Percentiles rank a stretch among this genome's conserved stretches.
phyloP scores from a whole-genome alignment of 2,888 invertebrate genomes.

The Eupithecia vulgata region DNA sequence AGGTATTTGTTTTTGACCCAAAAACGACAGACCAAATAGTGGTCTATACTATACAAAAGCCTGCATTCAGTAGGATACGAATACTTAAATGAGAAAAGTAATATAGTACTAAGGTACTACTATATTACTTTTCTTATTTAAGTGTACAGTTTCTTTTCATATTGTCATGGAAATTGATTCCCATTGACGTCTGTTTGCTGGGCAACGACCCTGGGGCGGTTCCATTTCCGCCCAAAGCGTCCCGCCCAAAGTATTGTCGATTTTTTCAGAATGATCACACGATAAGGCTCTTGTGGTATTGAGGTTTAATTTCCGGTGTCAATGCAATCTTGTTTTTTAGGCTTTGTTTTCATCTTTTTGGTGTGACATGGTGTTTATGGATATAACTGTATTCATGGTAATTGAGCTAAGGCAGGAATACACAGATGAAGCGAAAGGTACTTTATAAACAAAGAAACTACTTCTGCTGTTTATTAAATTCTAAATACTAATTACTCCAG shows the following conservation, averaged over 20 bases:
- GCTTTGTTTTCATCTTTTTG: background rate
- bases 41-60: too few species aligned
- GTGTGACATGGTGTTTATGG: background rate
- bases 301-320: slow-evolving; percentile 44
- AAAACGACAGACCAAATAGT: background rate
- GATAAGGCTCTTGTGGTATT: slow-evolving; percentile 37
- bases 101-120: background rate
- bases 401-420: background rate
- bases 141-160: too few species aligned
- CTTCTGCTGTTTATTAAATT: too few species aligned
- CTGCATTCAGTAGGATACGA: too few species aligned
- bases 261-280: slow-evolving; percentile 25
- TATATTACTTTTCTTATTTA: too few species aligned
- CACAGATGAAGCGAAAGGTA: too few species aligned
- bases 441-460: too few species aligned
- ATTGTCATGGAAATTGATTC: background rate
- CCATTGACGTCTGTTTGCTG: slow-evolving; percentile 27
- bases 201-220: slow-evolving; percentile 23
- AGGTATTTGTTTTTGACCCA: too few species aligned
- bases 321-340: slow-evolving; percentile 30
- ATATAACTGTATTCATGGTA: background rate
- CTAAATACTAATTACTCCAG: too few species aligned
- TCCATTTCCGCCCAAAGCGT: slow-evolving; percentile 30
- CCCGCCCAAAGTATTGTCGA: slow-evolving; percentile 4
- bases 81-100: background rate